Conservation (phyloP, 2,113 vertebrate species). For the Mola mola region DNA sequence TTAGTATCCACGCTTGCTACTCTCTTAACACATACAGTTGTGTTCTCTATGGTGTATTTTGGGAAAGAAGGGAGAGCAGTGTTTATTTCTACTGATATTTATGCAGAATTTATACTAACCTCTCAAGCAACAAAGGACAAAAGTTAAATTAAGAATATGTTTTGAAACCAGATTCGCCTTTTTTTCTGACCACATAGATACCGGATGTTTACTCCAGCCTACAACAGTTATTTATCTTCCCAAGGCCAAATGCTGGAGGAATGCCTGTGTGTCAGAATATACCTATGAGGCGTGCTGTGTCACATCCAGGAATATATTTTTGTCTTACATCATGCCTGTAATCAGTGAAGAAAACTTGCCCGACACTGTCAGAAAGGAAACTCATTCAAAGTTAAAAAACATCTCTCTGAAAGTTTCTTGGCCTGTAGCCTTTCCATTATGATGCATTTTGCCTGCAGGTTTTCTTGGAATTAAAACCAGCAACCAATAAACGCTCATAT, state of each 20-base stretch:
- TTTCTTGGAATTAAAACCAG: too few species aligned
- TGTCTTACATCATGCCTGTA: conserved; percentile 46
- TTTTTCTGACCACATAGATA: too few species aligned
- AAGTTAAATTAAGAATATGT: conserved; percentile 3
- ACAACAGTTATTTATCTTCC: conserved; percentile 33
- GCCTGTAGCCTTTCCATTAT: conserved; percentile 11
- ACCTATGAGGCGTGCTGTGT: conserved; percentile 4
- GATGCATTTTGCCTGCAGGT: conserved; percentile 4
- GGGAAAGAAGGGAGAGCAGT: conserved; percentile 10
- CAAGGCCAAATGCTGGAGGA: conserved; percentile 12
- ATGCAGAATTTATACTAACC: background rate
- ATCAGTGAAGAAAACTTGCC: too few species aligned
- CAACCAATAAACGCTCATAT: too few species aligned
- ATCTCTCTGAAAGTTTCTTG: conserved; percentile 32
- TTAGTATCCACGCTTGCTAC: conserved; percentile 7
- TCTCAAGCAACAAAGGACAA: too few species aligned
- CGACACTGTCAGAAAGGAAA: conserved; percentile 3
- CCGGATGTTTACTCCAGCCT: conserved; percentile 34
- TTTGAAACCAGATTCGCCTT: background rate
- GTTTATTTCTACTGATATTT: conserved; percentile 10
- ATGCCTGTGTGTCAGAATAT: conserved; percentile 1
- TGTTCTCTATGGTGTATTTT: conserved; percentile 48
- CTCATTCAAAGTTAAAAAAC: conserved; percentile 30
- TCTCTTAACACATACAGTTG: conserved; percentile 42
- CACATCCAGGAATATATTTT: conserved; percentile 38